A percentile compares a stretch with the other conserved stretches of the same genome.
Evolutionary conservation across 2,113 vertebrate species (phyloP).

Genomic region (Kobus ellipsiprymnus): DNA sequence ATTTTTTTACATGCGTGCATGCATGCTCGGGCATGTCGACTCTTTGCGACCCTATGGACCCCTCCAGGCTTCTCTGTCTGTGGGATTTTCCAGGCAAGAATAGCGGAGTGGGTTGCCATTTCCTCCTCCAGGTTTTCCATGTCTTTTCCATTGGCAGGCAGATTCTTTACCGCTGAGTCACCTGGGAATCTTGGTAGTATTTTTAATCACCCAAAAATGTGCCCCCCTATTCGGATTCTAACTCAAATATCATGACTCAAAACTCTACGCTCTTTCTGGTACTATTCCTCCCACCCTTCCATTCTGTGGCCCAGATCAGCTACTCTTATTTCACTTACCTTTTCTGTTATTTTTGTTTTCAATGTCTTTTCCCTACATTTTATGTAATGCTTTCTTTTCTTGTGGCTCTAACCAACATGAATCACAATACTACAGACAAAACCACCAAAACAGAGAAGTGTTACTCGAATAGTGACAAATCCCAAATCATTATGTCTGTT

Average conservation of each 20-base stretch:
- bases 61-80: background rate
- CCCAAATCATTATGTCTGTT: background rate
- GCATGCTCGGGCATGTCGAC: fast-evolving
- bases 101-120: background rate
- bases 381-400: background rate
- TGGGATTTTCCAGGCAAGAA: background rate
- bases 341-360: constrained; percentile 8
- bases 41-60: background rate
- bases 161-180: background rate
- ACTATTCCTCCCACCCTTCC: background rate
- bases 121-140: background rate
- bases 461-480: background rate
- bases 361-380: background rate
- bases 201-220: background rate
- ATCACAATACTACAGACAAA: background rate
- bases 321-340: background rate
- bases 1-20: background rate
- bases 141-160: background rate
- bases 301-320: background rate
- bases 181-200: background rate
- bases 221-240: background rate
- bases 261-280: background rate
- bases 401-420: background rate
- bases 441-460: background rate
- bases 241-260: background rate